Base-by-base conservation (phyloP, 2,888 invertebrate species). In the Polymixis flavicincta region DNA sequence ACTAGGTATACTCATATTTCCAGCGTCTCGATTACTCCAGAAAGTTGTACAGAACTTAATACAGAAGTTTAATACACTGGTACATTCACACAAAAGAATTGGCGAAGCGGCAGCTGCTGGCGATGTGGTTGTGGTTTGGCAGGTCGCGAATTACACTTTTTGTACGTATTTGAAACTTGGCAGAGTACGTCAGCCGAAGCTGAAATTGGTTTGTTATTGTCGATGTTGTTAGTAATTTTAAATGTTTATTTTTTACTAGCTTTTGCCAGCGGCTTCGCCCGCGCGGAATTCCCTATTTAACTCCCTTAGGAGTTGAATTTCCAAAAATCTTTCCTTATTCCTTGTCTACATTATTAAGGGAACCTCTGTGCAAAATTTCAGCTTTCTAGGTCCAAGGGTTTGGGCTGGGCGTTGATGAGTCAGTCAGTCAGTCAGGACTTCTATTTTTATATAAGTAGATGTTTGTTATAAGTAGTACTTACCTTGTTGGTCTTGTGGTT, bases 71-170 rank as follows among this genome's bases (percentile, higher is more conserved):
- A 83, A 80, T 86, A 80, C 81, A 77, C 80, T 76, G 59, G 74
- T 76, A 75, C 76, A 73, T 52, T 76, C 68, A 57, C 64, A 87
- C 87, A 87, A 87, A 85, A 85, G 85, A 83, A 78, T 76, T 80
- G 85, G 74, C 78, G 78, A 66, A 45, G 61, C 76, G 73, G 74
- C 87, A 85, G 85, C 84, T 87, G 87, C 61, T 63, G 28, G 68
- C 60, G 74, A 82, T 79, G 83, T 78, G 28, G 76, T 54, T 80
- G 87, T 60, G 87, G 87, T 79, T 87, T 85, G 87, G 86, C 84
- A 87, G 80, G 76, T 85, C 84, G 77, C 84, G 85, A 77, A 85
- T 84, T 75, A 85, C 73, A 60, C 78, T 87, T 86, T 87, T 85
- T 85, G 87, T 85, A 73, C 78, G 79, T 71, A 76, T 78, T 84